These are phyloP conservation scores for Stratiomys singularior DNA, from an alignment of 2,888 invertebrate genomes.

Conservation along the genomic window DNA sequence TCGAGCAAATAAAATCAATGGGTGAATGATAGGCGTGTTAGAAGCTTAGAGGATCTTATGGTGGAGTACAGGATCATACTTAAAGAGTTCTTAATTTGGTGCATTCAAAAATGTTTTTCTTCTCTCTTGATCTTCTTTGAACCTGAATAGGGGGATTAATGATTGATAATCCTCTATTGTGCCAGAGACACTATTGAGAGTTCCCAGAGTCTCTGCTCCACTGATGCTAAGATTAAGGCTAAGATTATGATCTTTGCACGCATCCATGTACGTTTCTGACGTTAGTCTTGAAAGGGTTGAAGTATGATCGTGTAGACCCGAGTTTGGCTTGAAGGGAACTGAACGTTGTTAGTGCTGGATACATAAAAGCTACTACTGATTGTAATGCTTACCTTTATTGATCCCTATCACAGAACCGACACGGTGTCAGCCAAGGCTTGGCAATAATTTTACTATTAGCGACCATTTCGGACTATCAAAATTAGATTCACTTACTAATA, in stretches of 20 bases:
- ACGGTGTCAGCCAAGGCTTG: background rate
- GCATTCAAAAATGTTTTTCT: conserved; percentile 28
- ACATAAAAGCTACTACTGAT: too few species aligned
- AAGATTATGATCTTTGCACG: conserved; percentile 35
- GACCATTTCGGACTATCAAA: conserved; percentile 14
- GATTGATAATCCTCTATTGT: conserved; percentile 40
- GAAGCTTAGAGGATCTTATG: background rate
- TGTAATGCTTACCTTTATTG: background rate
- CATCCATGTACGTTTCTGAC: background rate
- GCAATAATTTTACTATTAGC: background rate
- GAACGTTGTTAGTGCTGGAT: too few species aligned
- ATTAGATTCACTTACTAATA: background rate
- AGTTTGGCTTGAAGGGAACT: too few species aligned
- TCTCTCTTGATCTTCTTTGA: background rate
- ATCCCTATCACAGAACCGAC: too few species aligned
- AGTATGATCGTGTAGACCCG: too few species aligned
- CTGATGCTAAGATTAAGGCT: conserved; percentile 38
- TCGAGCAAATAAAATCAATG: background rate
- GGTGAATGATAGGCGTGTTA: background rate
- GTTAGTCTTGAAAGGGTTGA: background rate
- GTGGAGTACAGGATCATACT: background rate
- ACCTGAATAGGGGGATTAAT: conserved; percentile 34
- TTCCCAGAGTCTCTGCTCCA: conserved; percentile 7
- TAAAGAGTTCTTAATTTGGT: conserved; percentile 41
- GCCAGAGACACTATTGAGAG: background rate